Evolutionary conservation across 2,113 vertebrate genomes (phyloP).

Genomic region (Proterorhinus semilunaris): DNA sequence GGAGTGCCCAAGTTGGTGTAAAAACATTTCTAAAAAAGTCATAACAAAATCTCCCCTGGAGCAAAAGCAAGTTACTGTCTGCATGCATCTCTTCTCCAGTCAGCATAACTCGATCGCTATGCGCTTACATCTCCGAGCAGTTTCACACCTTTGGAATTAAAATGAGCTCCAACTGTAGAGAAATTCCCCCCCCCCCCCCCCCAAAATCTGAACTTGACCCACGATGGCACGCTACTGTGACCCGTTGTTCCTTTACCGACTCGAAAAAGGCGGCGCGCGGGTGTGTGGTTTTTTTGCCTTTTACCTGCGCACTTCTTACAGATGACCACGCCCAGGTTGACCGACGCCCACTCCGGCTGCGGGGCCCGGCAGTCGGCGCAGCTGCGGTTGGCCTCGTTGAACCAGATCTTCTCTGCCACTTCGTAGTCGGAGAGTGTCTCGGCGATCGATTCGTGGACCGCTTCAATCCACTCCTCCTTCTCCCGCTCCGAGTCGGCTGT

Average conservation of each 20-base stretch:
- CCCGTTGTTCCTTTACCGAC: neutral
- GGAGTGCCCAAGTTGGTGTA: too few species aligned
- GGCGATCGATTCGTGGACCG: conserved; percentile 91
- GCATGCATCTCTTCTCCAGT: neutral
- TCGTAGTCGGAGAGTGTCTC: conserved; percentile 98
- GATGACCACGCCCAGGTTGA: conserved; percentile 96
- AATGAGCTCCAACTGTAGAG: neutral
- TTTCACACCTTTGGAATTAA: neutral
- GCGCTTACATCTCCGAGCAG: neutral
- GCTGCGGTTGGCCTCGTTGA: conserved; percentile 91
- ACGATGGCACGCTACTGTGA: neutral
- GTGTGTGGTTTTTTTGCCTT: conserved; percentile 14
- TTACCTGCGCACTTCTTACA: conserved; percentile 98
- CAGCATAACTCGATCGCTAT: neutral
- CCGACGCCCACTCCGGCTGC: conserved; percentile 93
- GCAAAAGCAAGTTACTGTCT: neutral
- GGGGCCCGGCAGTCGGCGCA: conserved; percentile 90
- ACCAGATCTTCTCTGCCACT: conserved; percentile 99
- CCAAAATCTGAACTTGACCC: neutral
- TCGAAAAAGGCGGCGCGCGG: neutral
- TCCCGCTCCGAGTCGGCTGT: conserved; percentile 90
- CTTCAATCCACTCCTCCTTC: conserved; percentile 95
- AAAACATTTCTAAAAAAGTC: neutral
- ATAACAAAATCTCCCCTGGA: neutral
- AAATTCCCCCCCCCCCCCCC: neutral